These are phyloP conservation scores for Apodemus sylvaticus DNA, from an alignment of 2,113 vertebrate species.

Conservation along the genomic window DNA sequence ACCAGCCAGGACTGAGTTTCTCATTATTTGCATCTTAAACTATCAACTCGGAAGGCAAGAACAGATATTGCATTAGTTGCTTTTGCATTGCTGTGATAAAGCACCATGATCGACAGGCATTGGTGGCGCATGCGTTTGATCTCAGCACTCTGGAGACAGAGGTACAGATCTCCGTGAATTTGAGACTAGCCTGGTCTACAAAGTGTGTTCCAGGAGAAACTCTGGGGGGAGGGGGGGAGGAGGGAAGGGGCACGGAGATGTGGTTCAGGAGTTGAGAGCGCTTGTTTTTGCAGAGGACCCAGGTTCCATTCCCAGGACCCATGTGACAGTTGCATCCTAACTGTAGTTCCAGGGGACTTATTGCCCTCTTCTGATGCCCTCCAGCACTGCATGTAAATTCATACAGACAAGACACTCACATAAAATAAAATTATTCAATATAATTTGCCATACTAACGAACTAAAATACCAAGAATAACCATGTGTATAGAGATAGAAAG, in stretches of 20 bases:
- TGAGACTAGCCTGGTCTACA: too few relatives aligned
- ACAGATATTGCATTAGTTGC: background rate
- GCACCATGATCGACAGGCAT: background rate
- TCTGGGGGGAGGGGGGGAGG: too few relatives aligned
- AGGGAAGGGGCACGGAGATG: too few relatives aligned
- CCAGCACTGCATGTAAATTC: background rate
- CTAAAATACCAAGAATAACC: background rate
- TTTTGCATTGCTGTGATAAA: background rate
- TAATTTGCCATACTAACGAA: background rate
- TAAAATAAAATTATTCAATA: background rate
- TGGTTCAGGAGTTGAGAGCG: background rate
- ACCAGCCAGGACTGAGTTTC: background rate
- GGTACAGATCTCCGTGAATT: too few relatives aligned
- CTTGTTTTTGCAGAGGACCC: background rate
- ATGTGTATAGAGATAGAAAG: background rate
- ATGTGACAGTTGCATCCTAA: background rate
- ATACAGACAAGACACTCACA: background rate
- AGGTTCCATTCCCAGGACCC: background rate
- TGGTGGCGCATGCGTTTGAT: too few relatives aligned
- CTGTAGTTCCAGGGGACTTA: background rate
- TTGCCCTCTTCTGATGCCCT: background rate
- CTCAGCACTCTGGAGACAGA: too few relatives aligned
- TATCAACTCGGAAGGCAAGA: background rate
- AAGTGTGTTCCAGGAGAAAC: too few relatives aligned
- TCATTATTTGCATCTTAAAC: background rate